These are phyloP conservation scores for Paradoxurus hermaphroditus DNA, from an alignment of 2,113 vertebrate genomes.

Conservation along the genomic window DNA sequence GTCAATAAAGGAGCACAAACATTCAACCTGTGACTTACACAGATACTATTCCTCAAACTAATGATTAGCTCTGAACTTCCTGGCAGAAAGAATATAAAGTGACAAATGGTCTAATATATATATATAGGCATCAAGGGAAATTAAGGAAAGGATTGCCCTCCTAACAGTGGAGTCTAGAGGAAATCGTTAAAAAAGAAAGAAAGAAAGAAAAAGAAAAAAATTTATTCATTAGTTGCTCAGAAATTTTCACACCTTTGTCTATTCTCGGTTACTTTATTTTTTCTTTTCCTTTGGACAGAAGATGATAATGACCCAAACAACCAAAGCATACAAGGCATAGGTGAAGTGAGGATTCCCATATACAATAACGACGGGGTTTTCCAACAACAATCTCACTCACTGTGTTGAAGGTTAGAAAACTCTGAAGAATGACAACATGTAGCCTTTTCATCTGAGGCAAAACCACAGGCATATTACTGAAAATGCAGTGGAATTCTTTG, in stretches of 20 bases:
- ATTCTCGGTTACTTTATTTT: background rate
- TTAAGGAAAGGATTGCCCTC: background rate
- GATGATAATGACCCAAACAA: background rate
- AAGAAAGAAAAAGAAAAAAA: background rate
- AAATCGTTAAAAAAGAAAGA: background rate
- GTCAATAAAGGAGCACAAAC: background rate
- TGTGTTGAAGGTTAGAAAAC: background rate
- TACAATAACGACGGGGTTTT: background rate
- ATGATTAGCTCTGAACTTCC: background rate
- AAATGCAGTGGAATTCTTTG: background rate
- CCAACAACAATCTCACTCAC: background rate
- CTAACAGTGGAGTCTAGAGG: background rate
- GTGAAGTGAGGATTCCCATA: background rate
- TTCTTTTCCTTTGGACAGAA: background rate
- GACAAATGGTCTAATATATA: background rate
- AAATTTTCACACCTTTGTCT: background rate
- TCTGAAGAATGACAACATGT: background rate
- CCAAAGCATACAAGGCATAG: background rate
- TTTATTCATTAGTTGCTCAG: background rate
- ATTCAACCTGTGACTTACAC: background rate
- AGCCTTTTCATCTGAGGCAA: background rate
- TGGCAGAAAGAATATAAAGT: background rate
- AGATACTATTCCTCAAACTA: background rate
- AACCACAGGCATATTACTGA: background rate
- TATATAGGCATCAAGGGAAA: background rate